Conservation (phyloP, 1,140 invertebrate species). For the Drosophila miranda region DNA sequence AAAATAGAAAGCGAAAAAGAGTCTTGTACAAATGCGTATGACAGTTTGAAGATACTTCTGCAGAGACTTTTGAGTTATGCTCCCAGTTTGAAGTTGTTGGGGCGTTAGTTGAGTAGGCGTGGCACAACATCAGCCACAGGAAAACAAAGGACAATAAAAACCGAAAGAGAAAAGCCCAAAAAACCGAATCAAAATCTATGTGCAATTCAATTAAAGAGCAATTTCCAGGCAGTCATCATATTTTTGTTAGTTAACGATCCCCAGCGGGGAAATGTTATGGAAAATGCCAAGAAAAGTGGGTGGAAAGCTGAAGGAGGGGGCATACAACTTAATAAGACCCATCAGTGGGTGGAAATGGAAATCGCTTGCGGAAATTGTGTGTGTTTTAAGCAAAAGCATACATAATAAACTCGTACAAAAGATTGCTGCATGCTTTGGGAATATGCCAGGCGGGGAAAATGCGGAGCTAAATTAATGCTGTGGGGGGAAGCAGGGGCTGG, state of each 20-base stretch:
- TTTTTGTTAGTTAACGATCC: constrained; percentile 71
- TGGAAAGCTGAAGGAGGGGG: neutral
- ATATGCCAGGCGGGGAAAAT: constrained; percentile 1
- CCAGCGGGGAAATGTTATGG: constrained; percentile 8
- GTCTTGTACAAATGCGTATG: constrained; percentile 55
- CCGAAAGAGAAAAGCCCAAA: constrained; percentile 1
- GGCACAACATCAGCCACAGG: constrained; percentile 11
- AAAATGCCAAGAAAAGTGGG: neutral
- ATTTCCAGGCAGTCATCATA: constrained; percentile 73
- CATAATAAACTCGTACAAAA: constrained; percentile 81
- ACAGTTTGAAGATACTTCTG: constrained; percentile 72
- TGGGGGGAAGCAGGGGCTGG: neutral
- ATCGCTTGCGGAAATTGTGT: constrained; percentile 81
- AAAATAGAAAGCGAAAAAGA: constrained; percentile 1
- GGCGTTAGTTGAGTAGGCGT: constrained; percentile 24
- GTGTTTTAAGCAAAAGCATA: constrained; percentile 79
- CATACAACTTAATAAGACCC: constrained; percentile 74
- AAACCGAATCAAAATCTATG: constrained; percentile 50
- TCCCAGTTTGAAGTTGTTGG: constrained; percentile 18
- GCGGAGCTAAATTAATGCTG: too few species aligned
- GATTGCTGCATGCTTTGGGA: constrained; percentile 67
- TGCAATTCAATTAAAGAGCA: constrained; percentile 79
- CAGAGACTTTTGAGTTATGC: constrained; percentile 60
- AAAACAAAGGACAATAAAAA: neutral
- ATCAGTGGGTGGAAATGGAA: constrained; percentile 75